Evolutionary conservation across 2,888 invertebrate species (phyloP).

Genomic region (Acrocyrtus sp.): DNA sequence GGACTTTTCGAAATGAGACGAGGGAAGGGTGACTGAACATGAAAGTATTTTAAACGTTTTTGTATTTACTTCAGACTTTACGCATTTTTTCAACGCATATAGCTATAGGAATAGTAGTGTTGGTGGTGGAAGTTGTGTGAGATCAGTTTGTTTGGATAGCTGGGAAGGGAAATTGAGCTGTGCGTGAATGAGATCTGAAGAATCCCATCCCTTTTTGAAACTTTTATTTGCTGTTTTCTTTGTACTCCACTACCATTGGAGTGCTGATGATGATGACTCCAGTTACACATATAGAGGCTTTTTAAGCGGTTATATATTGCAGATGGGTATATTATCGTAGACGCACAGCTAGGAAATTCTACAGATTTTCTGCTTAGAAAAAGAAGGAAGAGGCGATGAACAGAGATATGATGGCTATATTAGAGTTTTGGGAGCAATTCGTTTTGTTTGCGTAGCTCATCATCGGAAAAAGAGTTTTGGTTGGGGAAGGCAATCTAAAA

Average conservation of each 20-base stretch:
- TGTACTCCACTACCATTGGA: too few species aligned
- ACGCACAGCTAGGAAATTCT: neutral
- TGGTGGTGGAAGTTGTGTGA: too few species aligned
- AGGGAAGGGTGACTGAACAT: too few species aligned
- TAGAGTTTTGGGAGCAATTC: constrained; percentile 45
- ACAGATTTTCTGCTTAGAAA: too few species aligned
- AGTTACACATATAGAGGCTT: too few species aligned
- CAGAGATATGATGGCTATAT: constrained; percentile 32
- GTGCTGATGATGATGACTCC: too few species aligned
- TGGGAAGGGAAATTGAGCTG: too few species aligned
- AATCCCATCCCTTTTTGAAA: constrained; percentile 8
- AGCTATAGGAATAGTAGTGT: too few species aligned
- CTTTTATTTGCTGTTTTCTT: too few species aligned
- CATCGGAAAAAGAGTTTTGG: constrained; percentile 1
- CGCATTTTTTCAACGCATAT: too few species aligned
- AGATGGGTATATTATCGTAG: neutral
- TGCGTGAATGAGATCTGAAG: constrained; percentile 11
- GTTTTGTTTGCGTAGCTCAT: constrained; percentile 29
- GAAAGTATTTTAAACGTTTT: too few species aligned
- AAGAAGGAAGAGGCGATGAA: constrained; percentile 10
- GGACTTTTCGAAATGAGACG: neutral
- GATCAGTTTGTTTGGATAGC: constrained; percentile 27
- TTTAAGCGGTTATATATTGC: neutral
- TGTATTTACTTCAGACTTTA: too few species aligned
- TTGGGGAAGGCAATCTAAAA: neutral